A percentile compares a stretch with the other conserved stretches of the same genome.
phyloP scores from a whole-genome alignment of 2,797 vertebrate species.

The Danio kyathit region DNA sequence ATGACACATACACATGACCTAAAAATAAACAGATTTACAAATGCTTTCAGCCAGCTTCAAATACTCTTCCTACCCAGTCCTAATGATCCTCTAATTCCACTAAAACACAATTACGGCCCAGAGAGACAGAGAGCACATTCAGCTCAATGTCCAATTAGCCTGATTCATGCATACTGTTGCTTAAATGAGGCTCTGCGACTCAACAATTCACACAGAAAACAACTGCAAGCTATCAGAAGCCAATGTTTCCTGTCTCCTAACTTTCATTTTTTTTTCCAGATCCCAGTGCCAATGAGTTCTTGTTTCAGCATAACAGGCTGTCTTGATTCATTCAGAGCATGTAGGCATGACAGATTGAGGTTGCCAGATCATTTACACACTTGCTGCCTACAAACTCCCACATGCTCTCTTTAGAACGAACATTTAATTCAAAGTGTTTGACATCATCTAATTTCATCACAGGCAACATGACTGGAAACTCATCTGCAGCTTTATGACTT shows the following conservation, averaged over 20 bases:
- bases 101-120: constrained; percentile 18
- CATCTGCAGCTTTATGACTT: too few species aligned
- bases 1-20: neutral
- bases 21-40: neutral
- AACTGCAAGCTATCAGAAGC: neutral
- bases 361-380: neutral
- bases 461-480: neutral
- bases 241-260: constrained; percentile 12
- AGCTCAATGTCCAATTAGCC: constrained; percentile 20
- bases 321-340: neutral
- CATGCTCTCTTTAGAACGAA: neutral
- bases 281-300: neutral
- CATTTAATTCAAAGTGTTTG: neutral
- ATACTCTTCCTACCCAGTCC: neutral
- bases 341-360: constrained; percentile 1
- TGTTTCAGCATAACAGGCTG: constrained; percentile 9
- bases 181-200: neutral
- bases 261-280: neutral
- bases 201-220: constrained; percentile 2
- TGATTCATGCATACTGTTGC: constrained; percentile 22
- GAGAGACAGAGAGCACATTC: constrained; percentile 20
- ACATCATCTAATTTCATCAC: neutral
- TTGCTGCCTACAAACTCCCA: neutral
- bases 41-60: neutral
- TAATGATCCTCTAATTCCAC: constrained; percentile 8